A percentile compares a stretch with the other conserved stretches of the same genome.
phyloP scores from a whole-genome alignment of 2,888 invertebrate genomes.

The Diarsia dahlii region DNA sequence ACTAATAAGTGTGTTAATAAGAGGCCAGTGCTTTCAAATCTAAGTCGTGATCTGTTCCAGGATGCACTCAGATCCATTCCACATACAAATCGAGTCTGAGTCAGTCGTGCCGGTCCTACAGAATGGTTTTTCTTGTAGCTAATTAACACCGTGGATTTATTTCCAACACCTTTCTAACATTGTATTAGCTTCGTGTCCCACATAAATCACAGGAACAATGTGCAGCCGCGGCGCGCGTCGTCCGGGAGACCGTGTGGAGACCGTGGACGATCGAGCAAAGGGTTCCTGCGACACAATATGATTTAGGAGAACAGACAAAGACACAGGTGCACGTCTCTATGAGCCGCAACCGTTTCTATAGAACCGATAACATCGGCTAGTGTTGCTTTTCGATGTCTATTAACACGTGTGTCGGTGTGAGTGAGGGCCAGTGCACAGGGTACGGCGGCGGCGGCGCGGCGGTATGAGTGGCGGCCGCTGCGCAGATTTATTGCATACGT shows the following conservation, averaged over 20 bases:
- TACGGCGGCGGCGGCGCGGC: not conserved
- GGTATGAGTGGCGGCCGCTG: not conserved
- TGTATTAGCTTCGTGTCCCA: slow-evolving; percentile 39
- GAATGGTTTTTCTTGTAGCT: slow-evolving; percentile 19
- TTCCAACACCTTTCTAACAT: slow-evolving; percentile 37
- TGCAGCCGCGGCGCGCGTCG: slow-evolving; percentile 37
- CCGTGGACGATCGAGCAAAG: slow-evolving; percentile 73
- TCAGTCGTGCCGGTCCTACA: slow-evolving; percentile 19
- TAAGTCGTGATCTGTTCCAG: slow-evolving; percentile 10
- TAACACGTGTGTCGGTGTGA: slow-evolving; percentile 18
- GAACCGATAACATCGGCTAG: slow-evolving; percentile 67
- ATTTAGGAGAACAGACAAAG: slow-evolving; percentile 67
- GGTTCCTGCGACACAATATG: slow-evolving; percentile 69
- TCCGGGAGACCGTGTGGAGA: slow-evolving; percentile 14
- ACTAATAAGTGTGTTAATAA: slow-evolving; percentile 11
- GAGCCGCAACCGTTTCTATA: slow-evolving; percentile 57
- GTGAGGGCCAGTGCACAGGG: not conserved
- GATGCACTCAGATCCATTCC: slow-evolving; percentile 11
- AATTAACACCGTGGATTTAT: slow-evolving; percentile 46
- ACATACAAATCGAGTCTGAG: slow-evolving; percentile 4
- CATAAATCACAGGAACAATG: slow-evolving; percentile 62
- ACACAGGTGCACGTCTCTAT: slow-evolving; percentile 70
- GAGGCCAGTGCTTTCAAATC: not conserved
- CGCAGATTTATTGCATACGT: slow-evolving; percentile 58
- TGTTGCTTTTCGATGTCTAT: slow-evolving; percentile 22